Conservation (phyloP, 2,797 vertebrate species). For the Pelodytes ibericus region DNA sequence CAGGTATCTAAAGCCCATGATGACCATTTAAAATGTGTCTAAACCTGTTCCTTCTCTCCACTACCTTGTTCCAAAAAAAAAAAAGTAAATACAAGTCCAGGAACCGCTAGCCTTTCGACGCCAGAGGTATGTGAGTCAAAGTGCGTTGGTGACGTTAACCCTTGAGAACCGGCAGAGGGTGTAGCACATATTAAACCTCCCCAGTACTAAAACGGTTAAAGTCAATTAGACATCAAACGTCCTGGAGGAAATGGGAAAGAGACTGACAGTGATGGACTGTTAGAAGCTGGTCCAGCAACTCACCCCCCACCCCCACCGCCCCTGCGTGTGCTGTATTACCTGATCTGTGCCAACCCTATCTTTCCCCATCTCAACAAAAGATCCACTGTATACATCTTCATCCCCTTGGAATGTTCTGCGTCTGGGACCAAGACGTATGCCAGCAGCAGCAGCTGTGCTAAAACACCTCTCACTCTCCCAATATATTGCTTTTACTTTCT, state of each 20-base stretch:
- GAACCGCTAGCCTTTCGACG: no score
- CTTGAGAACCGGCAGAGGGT: background rate
- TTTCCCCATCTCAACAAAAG: slow-evolving; percentile 45
- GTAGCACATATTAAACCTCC: background rate
- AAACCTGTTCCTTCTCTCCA: no score
- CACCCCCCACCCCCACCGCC: no score
- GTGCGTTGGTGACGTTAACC: no score
- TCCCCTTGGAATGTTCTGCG: slow-evolving; percentile 28
- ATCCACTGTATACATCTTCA: slow-evolving; percentile 20
- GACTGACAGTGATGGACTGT: slow-evolving; percentile 10
- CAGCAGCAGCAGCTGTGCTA: slow-evolving; percentile 45
- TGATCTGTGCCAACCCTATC: slow-evolving; percentile 23
- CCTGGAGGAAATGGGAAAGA: slow-evolving; percentile 7
- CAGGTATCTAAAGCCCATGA: no score
- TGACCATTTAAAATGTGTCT: no score
- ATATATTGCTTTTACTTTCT: slow-evolving; percentile 34
- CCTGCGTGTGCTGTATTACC: slow-evolving; percentile 2
- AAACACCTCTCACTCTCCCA: slow-evolving; percentile 36
- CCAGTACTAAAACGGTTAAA: background rate
- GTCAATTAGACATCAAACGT: background rate
- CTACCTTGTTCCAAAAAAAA: no score
- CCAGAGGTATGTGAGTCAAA: no score
- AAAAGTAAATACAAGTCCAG: no score
- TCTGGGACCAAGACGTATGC: slow-evolving; percentile 17
- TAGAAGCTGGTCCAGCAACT: background rate